Evolutionary conservation across 2,797 vertebrate genomes (phyloP).

Genomic region (Notolepis coatsorum): DNA sequence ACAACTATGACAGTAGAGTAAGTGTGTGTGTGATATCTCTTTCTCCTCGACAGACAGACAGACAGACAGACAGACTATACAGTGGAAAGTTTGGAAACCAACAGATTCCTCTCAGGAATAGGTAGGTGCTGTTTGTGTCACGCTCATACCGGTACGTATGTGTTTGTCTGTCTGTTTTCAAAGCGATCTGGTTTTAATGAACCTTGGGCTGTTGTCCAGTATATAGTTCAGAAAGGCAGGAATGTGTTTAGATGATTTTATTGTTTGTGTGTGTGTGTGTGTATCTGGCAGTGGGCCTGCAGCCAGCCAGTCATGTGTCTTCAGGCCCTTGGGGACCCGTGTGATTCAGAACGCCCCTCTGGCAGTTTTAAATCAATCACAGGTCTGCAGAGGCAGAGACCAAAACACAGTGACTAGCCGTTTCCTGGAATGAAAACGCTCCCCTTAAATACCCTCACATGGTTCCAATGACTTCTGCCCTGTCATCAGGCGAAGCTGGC

Average conservation of each 20-base stretch:
- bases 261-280: conserved; percentile 21
- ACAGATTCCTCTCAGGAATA: conserved; percentile 52
- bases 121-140: conserved; percentile 30
- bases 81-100: conserved; percentile 73
- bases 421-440: conserved; percentile 71
- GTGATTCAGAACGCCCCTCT: conserved; percentile 58
- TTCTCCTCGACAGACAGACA: conserved; percentile 56
- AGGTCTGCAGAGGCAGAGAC: conserved; percentile 58
- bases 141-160: conserved; percentile 55
- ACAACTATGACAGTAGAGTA: conserved; percentile 48
- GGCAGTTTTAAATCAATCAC: conserved; percentile 72
- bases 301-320: conserved; percentile 39
- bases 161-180: conserved; percentile 67
- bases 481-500: conserved; percentile 66
- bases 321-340: conserved; percentile 33
- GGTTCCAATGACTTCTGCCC: conserved; percentile 72
- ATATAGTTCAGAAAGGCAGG: conserved; percentile 71
- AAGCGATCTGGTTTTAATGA: conserved; percentile 76
- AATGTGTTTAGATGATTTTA: conserved; percentile 34
- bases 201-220: conserved; percentile 72
- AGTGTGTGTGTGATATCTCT: conserved; percentile 62
- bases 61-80: conserved; percentile 64
- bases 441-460: conserved; percentile 68
- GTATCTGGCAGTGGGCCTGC: conserved; percentile 31
- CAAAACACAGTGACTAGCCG: conserved; percentile 67